Conservation (phyloP, 2,113 vertebrate genomes). For the Bubo blakistoni region DNA sequence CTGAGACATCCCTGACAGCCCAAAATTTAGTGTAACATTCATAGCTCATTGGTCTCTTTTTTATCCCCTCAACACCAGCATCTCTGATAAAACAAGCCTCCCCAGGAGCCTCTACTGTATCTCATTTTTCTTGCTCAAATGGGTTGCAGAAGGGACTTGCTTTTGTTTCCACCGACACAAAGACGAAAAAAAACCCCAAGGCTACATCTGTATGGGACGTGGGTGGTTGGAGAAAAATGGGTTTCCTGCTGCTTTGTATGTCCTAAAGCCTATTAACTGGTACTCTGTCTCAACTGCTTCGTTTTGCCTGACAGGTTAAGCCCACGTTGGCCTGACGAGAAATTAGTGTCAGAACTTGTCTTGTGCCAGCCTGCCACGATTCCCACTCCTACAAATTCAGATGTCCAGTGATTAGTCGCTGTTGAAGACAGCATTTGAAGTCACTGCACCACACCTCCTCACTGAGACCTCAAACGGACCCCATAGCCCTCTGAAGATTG, state of each 20-base stretch:
- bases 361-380: background rate
- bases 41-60: background rate
- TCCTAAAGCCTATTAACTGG: conserved; percentile 46
- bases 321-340: background rate
- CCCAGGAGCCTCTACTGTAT: background rate
- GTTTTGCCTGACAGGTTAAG: conserved; percentile 44
- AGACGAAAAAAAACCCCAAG: background rate
- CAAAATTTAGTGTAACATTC: background rate
- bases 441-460: background rate
- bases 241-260: conserved; percentile 47
- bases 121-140: conserved; percentile 26
- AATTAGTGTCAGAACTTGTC: background rate
- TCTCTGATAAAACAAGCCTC: background rate
- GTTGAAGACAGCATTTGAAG: background rate
- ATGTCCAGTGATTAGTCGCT: background rate
- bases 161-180: conserved; percentile 55
- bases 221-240: conserved; percentile 48
- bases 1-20: background rate
- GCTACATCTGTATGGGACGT: conserved; percentile 24
- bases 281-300: conserved; percentile 17
- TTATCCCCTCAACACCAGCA: background rate
- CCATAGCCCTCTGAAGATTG: background rate
- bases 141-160: conserved; percentile 25
- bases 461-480: background rate
- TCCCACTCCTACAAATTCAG: background rate